A percentile compares a stretch with the other conserved stretches of the same genome.
Evolutionary conservation across 2,797 vertebrate genomes (phyloP).

Genomic region (Synanceia verrucosa): DNA sequence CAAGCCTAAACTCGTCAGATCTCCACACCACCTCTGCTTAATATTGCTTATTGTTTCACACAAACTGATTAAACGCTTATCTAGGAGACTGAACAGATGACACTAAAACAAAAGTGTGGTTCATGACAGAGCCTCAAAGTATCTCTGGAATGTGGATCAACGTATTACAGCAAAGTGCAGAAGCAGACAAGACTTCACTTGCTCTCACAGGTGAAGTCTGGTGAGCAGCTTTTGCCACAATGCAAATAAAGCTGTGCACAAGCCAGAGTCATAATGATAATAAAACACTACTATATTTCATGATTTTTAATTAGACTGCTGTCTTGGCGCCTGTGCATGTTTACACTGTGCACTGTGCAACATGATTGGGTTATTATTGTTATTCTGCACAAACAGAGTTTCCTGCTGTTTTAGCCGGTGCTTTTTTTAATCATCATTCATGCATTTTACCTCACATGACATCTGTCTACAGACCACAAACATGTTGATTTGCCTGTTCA

Average conservation of each 20-base stretch:
- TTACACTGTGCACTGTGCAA: slow-evolving; percentile 42
- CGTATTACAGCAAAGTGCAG: slow-evolving; percentile 43
- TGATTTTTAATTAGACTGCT: slow-evolving; percentile 53
- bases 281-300: slow-evolving; percentile 31
- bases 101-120: slow-evolving; percentile 13
- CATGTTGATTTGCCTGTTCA: neutral
- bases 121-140: neutral
- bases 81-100: neutral
- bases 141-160: slow-evolving; percentile 51
- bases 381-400: slow-evolving; percentile 60
- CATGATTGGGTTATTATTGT: slow-evolving; percentile 54
- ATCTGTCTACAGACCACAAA: neutral
- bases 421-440: slow-evolving; percentile 42
- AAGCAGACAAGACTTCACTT: neutral
- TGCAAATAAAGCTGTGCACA: neutral
- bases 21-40: neutral
- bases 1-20: too few relatives aligned
- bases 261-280: slow-evolving; percentile 2
- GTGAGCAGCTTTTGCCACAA: neutral
- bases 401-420: slow-evolving; percentile 41
- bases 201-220: neutral
- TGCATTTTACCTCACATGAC: slow-evolving; percentile 14
- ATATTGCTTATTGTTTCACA: neutral
- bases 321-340: slow-evolving; percentile 44
- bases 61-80: neutral